Percentiles rank a stretch among this genome's conserved stretches.
Evolutionary conservation across 2,797 vertebrate genomes (phyloP).

Genomic region (Carcharodon carcharias): DNA sequence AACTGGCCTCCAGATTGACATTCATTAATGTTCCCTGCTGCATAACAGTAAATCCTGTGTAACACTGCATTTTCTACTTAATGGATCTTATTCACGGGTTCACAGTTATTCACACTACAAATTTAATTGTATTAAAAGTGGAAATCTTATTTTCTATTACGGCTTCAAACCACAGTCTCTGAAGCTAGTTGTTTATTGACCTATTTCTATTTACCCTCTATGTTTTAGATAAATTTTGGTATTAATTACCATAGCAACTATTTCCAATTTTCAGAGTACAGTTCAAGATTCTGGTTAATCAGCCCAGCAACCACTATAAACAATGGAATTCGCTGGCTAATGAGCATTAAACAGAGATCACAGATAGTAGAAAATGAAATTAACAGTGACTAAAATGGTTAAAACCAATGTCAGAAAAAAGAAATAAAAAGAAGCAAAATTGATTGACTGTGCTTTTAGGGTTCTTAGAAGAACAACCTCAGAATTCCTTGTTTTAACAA

Average conservation of each 20-base stretch:
- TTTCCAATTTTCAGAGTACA: not conserved
- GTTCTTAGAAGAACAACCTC: not conserved
- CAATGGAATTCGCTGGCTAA: not conserved
- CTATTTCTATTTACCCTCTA: not conserved
- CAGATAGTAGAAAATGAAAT: not conserved
- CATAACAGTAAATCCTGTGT: not conserved
- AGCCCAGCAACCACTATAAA: not conserved
- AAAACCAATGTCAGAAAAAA: not conserved
- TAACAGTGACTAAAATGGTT: not conserved
- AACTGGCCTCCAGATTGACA: not conserved
- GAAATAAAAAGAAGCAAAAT: not conserved
- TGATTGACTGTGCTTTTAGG: not conserved
- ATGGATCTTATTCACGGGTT: not conserved
- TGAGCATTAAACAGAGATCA: not conserved
- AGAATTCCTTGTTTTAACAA: not conserved
- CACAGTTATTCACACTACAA: not conserved
- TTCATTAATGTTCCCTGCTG: not conserved
- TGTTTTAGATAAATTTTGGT: not conserved
- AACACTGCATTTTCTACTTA: not conserved
- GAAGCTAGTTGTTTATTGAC: not conserved
- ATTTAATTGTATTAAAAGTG: not conserved
- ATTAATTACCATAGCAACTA: not conserved
- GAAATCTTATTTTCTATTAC: not conserved
- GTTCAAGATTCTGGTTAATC: not conserved
- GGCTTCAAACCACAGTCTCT: not conserved